Conservation (phyloP, 2,797 vertebrate species). For the Distichodus sexfasciatus region DNA sequence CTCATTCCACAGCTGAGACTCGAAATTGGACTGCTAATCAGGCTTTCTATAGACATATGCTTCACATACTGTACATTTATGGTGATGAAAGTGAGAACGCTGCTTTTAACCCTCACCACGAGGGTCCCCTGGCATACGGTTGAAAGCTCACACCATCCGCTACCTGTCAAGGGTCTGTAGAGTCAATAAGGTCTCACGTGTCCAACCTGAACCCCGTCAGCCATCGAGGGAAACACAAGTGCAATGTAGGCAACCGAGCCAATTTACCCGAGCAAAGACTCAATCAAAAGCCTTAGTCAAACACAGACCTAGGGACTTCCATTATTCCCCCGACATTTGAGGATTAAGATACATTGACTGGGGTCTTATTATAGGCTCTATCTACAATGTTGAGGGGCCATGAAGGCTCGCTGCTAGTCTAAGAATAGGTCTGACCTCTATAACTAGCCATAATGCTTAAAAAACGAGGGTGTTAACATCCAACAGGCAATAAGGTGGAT, state of each 20-base stretch:
- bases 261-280: background rate
- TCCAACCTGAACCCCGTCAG: background rate
- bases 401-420: no score
- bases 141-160: no score
- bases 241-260: background rate
- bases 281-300: conserved; percentile 14
- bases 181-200: background rate
- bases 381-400: no score
- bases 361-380: no score
- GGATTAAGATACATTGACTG: no score
- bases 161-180: background rate
- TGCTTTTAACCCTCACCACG: background rate
- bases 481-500: background rate
- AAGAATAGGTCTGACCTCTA: no score
- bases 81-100: background rate
- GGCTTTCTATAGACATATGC: no score
- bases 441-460: no score
- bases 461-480: no score
- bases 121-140: background rate
- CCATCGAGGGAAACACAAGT: background rate
- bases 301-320: background rate
- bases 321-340: background rate
- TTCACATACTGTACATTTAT: background rate
- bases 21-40: no score
- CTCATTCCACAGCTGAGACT: no score